phyloP scores from a whole-genome alignment of 2,113 vertebrate genomes.

The Salminus brasiliensis region DNA sequence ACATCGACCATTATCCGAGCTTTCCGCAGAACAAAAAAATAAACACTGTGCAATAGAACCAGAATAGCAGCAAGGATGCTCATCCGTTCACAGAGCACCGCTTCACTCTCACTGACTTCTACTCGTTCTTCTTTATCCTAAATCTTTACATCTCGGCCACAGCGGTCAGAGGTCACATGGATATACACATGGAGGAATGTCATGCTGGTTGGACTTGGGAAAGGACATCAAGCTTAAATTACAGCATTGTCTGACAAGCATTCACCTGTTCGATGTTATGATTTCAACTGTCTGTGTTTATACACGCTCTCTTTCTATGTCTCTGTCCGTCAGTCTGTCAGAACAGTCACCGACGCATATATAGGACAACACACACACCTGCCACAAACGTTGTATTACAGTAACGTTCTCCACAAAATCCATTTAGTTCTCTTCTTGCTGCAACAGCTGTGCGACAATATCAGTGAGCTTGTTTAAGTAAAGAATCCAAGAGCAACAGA shows the following conservation, averaged over 20 bases:
- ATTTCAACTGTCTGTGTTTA: constrained; percentile 49
- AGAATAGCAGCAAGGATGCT: constrained; percentile 69
- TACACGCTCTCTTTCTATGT: background rate
- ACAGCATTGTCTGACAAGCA: constrained; percentile 55
- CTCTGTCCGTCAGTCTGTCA: constrained; percentile 34
- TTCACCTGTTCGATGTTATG: constrained; percentile 53
- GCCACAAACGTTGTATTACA: constrained; percentile 18
- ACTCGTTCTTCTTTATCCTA: constrained; percentile 37
- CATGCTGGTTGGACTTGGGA: constrained; percentile 55
- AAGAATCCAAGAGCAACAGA: constrained; percentile 69
- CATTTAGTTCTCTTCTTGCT: constrained; percentile 43
- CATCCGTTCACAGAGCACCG: constrained; percentile 55
- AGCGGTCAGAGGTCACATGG: constrained; percentile 57
- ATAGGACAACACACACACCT: constrained; percentile 21
- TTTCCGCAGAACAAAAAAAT: constrained; percentile 63
- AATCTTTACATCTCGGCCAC: constrained; percentile 53
- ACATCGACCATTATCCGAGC: constrained; percentile 64
- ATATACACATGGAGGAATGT: constrained; percentile 55
- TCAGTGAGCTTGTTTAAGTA: constrained; percentile 59
- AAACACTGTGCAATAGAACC: constrained; percentile 75
- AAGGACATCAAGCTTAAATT: constrained; percentile 59
- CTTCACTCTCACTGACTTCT: constrained; percentile 61
- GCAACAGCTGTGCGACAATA: constrained; percentile 57
- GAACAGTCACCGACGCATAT: background rate
- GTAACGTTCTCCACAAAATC: constrained; percentile 17